Evolutionary conservation across 2,113 vertebrate species (phyloP), one percentile per base, ranked within the genome.

Genomic region (Zapornia atra): DNA sequence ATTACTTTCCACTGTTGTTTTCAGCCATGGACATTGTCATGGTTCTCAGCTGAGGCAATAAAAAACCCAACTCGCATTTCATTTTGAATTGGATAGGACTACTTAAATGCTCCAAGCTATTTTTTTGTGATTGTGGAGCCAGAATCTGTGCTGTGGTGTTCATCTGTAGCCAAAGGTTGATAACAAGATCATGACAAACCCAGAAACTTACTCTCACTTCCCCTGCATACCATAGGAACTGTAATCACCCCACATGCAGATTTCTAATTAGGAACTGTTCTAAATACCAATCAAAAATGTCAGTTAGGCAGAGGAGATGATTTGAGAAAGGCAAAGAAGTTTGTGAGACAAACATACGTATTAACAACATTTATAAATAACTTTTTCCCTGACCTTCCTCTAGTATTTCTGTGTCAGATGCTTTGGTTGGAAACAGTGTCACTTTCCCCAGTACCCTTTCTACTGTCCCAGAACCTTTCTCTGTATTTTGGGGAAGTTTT

Each of bases 31-130:
- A 26, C 5, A 5, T 34, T 79, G 15, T 36, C 25, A 29, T 33
- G 26, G 36, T 53, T 46, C 60, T 78, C 53, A 53, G 42, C 29
- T 25, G n/a, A 82, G 40, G 33, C 59, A 86, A 34, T 38, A 53
- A 63, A 66, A 46, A 1, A 28, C 26, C 24, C 6, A 19, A 21
- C 9, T 34, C 7, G 11, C 0, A 0, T 25, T 66, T 42, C 16
- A 22, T 59, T 51, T 79, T 36, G 3, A 36, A 34, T 63, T 26
- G 34, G 79, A n/a, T 21, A 11, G 18, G 21, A 44, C 14, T 42
- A 36, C 21, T 85, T 33, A 82, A 46, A n/a, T n/a, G 34, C 22
- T 68, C 57, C 54, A 42, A 53, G 25, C 42, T 77, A 16, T 38
- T 50, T 56, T 20, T 20, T 72, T 42, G 21, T 57, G 29, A 84